These are phyloP conservation scores for Caenorhabditis angaria DNA, from an alignment of 2,888 invertebrate species.

Conservation along the genomic window DNA sequence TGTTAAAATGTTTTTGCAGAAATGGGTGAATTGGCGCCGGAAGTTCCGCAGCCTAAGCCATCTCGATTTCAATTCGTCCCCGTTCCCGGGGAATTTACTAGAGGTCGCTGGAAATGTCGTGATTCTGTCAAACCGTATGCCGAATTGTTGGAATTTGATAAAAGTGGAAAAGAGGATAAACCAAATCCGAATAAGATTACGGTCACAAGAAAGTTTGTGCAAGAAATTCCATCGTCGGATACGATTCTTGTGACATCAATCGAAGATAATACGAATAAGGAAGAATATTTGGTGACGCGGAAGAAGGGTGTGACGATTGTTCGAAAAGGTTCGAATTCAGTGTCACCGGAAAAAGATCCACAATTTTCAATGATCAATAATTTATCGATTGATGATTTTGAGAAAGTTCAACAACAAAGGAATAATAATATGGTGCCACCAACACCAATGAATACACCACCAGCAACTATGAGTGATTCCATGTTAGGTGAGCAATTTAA, in stretches of 20 bases:
- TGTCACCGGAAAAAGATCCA: constrained; percentile 8
- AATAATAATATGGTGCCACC: constrained; percentile 31
- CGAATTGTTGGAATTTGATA: constrained; percentile 37
- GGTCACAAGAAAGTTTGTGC: constrained; percentile 22
- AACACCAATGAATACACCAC: constrained; percentile 44
- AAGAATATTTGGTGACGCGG: constrained; percentile 28
- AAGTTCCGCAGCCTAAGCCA: constrained; percentile 30
- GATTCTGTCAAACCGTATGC: constrained; percentile 37
- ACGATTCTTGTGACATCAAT: constrained; percentile 41
- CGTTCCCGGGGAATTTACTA: constrained; percentile 37
- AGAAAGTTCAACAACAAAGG: constrained; percentile 3
- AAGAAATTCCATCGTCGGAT: constrained; percentile 5
- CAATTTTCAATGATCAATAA: constrained; percentile 21
- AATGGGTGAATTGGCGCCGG: constrained; percentile 30
- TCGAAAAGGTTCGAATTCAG: constrained; percentile 22
- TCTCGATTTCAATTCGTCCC: constrained; percentile 42
- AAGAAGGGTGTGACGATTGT: constrained; percentile 42
- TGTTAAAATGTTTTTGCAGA: not conserved
- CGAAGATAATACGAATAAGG: constrained; percentile 12
- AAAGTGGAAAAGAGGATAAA: constrained; percentile 28
- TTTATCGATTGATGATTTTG: constrained; percentile 32
- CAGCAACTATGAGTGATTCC: constrained; percentile 18
- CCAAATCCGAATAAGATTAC: constrained; percentile 41
- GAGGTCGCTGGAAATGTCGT: constrained; percentile 43
- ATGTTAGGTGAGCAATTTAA: not conserved